Evolutionary conservation across 2,888 invertebrate genomes (phyloP).

Genomic region (Drosophila prolongata): DNA sequence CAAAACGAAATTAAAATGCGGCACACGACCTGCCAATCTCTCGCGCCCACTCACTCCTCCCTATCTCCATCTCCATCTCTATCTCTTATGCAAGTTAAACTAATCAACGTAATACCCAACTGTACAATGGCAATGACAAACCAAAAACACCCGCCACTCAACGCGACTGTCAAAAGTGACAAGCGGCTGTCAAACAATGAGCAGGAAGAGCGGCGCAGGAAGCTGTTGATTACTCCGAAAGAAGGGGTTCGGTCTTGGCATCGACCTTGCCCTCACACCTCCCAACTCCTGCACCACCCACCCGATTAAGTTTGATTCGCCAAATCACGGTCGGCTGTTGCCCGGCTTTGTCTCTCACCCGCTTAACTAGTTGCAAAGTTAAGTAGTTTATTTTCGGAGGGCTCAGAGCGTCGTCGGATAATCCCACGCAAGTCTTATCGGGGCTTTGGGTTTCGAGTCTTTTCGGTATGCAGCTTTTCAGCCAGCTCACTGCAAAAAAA

Average conservation of each 20-base stretch:
- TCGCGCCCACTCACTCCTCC: constrained; percentile 58
- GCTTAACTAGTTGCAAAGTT: constrained; percentile 81
- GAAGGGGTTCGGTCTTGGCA: constrained; percentile 61
- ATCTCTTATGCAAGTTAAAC: constrained; percentile 69
- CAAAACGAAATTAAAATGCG: constrained; percentile 79
- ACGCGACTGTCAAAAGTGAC: constrained; percentile 65
- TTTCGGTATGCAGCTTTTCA: constrained; percentile 6
- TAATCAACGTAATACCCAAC: constrained; percentile 73
- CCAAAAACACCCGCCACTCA: constrained; percentile 71
- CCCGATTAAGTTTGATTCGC: constrained; percentile 43
- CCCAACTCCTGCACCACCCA: constrained; percentile 38
- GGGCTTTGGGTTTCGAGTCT: constrained; percentile 30
- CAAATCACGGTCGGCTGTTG: constrained; percentile 62
- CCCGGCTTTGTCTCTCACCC: constrained; percentile 60
- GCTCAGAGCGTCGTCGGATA: constrained; percentile 44
- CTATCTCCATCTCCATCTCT: constrained; percentile 2
- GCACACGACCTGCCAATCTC: constrained; percentile 80
- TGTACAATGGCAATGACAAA: constrained; percentile 68
- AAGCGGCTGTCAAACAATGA: constrained; percentile 63
- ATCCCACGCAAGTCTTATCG: constrained; percentile 50
- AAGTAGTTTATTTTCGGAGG: constrained; percentile 78
- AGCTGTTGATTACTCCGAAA: constrained; percentile 62
- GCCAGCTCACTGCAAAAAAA: constrained; percentile 4
- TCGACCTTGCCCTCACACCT: constrained; percentile 7
- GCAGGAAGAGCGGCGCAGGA: constrained; percentile 68